Base-by-base conservation (phyloP, 2,888 invertebrate species). In the Limnephilus marmoratus region DNA sequence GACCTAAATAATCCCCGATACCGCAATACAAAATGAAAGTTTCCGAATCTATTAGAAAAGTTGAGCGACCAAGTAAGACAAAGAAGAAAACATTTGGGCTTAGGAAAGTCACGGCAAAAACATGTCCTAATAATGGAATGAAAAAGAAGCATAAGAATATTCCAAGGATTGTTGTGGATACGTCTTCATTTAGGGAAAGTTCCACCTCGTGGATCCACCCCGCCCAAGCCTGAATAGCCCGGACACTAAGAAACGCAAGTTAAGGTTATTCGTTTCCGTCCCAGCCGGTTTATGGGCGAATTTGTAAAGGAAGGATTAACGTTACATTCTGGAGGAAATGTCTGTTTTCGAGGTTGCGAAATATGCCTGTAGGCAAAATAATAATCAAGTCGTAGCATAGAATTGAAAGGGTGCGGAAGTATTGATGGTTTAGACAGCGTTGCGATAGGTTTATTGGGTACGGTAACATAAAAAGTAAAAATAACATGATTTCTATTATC, bases 261-360 rank as follows among this genome's bases (percentile, higher is more conserved):
- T 83, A 88, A 91, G 92, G 93, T 93, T 92, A 91, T 91, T 93
- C 92, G 93, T 93, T 93, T 92, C 90, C 92, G 88, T 90, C 89
- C 93, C 82, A 83, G 41, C 49, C 90, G 90, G 86, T 91, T 91
- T 93, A 93, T 81, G 83, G 93, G 87, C 53, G 53, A 81, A 92
- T 90, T 93, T 92, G 53, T 90, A 93, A 90, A 82, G 93, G 91
- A 91, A 85, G 89, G 88, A 91, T 91, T 91, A 88, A 80, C 85
- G 24, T 15, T 88, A 88, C 34, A 68, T 49, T 91, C 29, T 31
- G 68, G 31, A 68, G 82, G 45, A 41, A 81, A 45, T 31, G 91
- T 34, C 83, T 85, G 86, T 49, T 86, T 31, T 81, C n/a, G n/a
- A 85, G 86, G 86, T 45, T 37, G 29, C 45, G 29, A 81, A 34